Conservation (phyloP, 2,113 vertebrate species). For the Lates calcarifer region DNA sequence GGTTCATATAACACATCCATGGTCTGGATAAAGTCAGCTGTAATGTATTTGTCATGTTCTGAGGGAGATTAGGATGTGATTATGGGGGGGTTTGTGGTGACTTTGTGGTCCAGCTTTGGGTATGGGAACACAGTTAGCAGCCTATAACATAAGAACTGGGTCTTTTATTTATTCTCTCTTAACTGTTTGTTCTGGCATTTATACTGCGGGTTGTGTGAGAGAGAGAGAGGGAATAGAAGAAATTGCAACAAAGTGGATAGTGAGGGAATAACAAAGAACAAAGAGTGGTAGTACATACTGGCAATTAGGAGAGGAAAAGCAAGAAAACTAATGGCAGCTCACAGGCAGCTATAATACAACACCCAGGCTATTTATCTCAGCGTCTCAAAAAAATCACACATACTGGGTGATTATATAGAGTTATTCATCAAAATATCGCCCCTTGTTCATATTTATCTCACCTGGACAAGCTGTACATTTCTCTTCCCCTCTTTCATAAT, state of each 20-base stretch:
- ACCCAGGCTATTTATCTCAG: constrained; percentile 14
- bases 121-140: constrained; percentile 21
- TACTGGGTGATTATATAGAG: neutral
- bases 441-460: constrained; percentile 11
- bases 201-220: constrained; percentile 6
- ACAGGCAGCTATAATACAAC: constrained; percentile 2
- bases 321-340: constrained; percentile 32
- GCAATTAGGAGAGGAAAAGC: constrained; percentile 37
- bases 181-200: constrained; percentile 46
- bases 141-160: neutral
- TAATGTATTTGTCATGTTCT: constrained; percentile 49
- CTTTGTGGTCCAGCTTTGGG: constrained; percentile 26
- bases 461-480: constrained; percentile 7
- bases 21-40: constrained; percentile 23
- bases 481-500: constrained; percentile 6
- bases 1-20: constrained; percentile 24
- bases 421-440: constrained; percentile 12
- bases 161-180: constrained; percentile 33
- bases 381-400: constrained; percentile 25
- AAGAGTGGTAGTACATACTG: neutral
- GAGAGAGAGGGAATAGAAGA: constrained; percentile 6
- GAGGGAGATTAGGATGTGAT: constrained; percentile 54
- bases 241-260: constrained; percentile 13
- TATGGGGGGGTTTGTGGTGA: constrained; percentile 33
- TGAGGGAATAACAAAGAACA: constrained; percentile 33